A percentile compares a stretch with the other conserved stretches of the same genome.
phyloP scores from a whole-genome alignment of 2,113 vertebrate species.

The Anolis sagrei region DNA sequence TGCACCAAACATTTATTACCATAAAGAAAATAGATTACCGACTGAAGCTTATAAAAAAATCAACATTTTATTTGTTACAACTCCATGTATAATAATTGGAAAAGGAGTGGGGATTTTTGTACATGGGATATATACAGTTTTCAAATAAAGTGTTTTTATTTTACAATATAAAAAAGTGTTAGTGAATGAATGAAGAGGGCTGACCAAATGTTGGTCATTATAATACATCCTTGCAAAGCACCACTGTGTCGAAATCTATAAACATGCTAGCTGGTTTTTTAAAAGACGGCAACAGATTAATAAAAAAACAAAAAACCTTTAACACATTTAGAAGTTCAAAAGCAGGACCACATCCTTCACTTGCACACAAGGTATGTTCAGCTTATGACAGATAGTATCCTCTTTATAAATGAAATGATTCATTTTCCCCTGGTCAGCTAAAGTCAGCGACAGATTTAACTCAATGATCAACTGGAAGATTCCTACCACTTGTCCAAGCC shows the following conservation, averaged over 20 bases:
- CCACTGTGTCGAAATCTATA: constrained; percentile 78
- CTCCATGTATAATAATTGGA: constrained; percentile 89
- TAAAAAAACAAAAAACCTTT: constrained; percentile 78
- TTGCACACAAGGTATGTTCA: constrained; percentile 74
- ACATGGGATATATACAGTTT: constrained; percentile 88
- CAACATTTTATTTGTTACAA: constrained; percentile 94
- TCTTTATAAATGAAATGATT: constrained; percentile 33
- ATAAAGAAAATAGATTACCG: constrained; percentile 69
- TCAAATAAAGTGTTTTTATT: constrained; percentile 89
- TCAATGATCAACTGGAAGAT: too few relatives aligned
- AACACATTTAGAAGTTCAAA: constrained; percentile 70
- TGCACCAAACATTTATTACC: background rate
- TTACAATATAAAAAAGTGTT: constrained; percentile 78
- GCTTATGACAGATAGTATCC: constrained; percentile 68
- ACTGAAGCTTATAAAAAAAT: constrained; percentile 89
- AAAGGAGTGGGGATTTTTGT: constrained; percentile 75
- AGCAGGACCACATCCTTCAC: constrained; percentile 85
- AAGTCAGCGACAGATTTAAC: too few relatives aligned
- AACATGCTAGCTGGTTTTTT: constrained; percentile 73
- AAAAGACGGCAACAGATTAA: constrained; percentile 72
- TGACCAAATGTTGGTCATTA: constrained; percentile 93
- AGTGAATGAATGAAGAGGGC: constrained; percentile 79
- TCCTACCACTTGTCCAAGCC: too few relatives aligned
- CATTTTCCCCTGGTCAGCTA: background rate
- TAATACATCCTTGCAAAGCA: constrained; percentile 90